Percentiles rank a stretch among this genome's conserved stretches.
Conservation (phyloP, 1,140 invertebrate genomes). For the Archegozetes longisetosus region DNA sequence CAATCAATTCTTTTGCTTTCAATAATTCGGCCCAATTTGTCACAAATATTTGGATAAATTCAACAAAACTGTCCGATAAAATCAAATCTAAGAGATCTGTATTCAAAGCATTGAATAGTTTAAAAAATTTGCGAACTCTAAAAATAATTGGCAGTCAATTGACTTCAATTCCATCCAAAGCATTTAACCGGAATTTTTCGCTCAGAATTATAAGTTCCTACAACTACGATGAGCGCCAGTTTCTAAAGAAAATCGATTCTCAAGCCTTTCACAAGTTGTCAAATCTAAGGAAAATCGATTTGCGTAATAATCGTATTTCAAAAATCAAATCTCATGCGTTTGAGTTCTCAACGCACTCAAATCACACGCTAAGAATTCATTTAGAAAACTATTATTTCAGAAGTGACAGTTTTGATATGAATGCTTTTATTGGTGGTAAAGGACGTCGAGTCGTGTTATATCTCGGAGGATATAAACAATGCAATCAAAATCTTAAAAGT, state of each 20-base stretch:
- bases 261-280: background rate
- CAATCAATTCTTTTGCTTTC: background rate
- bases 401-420: background rate
- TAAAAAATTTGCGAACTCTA: background rate
- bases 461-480: constrained; percentile 6
- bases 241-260: background rate
- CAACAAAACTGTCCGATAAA: background rate
- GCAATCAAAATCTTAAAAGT: background rate
- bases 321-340: constrained; percentile 6
- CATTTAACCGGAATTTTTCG: background rate
- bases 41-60: background rate
- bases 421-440: constrained; percentile 3
- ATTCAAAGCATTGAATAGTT: constrained; percentile 3
- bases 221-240: background rate
- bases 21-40: background rate
- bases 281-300: background rate
- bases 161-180: background rate
- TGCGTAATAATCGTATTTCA: constrained; percentile 1
- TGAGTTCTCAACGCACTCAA: background rate
- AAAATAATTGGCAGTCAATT: background rate
- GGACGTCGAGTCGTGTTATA: background rate
- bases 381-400: background rate
- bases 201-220: background rate
- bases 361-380: background rate
- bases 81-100: background rate